phyloP scores from a whole-genome alignment of 2,113 vertebrate genomes.

The Pygoscelis antarcticus region DNA sequence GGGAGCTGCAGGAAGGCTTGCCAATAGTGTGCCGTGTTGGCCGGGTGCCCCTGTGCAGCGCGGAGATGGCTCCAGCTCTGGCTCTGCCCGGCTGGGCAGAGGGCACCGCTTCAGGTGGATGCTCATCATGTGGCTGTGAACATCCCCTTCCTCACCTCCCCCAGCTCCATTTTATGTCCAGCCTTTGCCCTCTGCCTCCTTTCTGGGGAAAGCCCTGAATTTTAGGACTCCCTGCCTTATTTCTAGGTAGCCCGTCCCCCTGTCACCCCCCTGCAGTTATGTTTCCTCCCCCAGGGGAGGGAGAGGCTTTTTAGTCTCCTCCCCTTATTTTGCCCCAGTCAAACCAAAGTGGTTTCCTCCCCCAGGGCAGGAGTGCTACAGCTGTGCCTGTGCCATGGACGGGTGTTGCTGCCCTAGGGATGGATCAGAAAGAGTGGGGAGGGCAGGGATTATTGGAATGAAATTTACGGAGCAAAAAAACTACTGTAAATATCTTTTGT shows the following conservation, averaged over 20 bases:
- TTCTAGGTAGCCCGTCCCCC: not conserved
- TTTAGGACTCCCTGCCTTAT: not conserved
- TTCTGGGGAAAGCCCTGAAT: not conserved
- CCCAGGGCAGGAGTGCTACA: not conserved
- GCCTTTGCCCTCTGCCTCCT: not conserved
- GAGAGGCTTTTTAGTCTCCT: not conserved
- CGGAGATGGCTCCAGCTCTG: not conserved
- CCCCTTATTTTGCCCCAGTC: not conserved
- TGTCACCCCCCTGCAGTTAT: not conserved
- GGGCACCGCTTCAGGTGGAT: rapidly evolving
- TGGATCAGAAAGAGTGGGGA: not conserved
- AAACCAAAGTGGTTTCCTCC: not conserved
- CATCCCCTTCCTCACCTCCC: not conserved
- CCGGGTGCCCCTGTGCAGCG: not conserved
- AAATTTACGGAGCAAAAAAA: conserved; percentile 31
- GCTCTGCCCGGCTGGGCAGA: not conserved
- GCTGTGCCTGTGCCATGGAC: not conserved
- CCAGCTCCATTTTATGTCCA: not conserved
- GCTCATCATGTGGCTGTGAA: not conserved
- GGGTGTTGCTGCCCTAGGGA: not conserved
- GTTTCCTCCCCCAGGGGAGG: not conserved
- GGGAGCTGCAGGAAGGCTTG: not conserved
- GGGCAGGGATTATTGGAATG: not conserved
- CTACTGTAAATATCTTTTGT: conserved; percentile 68
- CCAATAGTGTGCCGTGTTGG: rapidly evolving